Base-by-base conservation (phyloP, 2,113 vertebrate genomes). In the Rhea americana region DNA sequence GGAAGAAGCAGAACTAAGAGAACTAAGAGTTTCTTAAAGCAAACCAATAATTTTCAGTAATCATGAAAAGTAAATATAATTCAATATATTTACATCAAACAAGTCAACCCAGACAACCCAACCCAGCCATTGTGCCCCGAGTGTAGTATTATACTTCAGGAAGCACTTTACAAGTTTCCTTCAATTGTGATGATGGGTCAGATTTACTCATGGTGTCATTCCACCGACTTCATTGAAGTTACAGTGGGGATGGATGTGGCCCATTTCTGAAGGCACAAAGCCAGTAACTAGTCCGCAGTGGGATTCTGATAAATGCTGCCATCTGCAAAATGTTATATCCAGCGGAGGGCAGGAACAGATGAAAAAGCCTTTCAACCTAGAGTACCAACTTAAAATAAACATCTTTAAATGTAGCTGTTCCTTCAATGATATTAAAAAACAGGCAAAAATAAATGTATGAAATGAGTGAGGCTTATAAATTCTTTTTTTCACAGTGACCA, bases 311-410 rank as follows among this genome's bases (percentile, higher is more conserved):
- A 96, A 95, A 93, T 89, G 84, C 90, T 95, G 94, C 93, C 93
- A 95, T 94, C 92, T 97, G 93, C 89, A 97, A 97, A 94, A 93
- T 81, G 82, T 93, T 96, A 74, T 66, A 96, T 84, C 70, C 87
- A 88, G 63, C 58, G 82, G 74, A 94, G 85, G 83, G 91, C 86
- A 97, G 93, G 93, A 92, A 87, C 89, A 96, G 94, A 96, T 94
- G 94, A 93, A 95, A 95, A 91, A 93, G 84, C 90, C 94, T 95
- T 95, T 90, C 72, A 93, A 70, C 92, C 93, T 91, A 93, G 86
- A 93, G 78, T 59, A 95, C 55, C 91, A 91, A 95, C 71, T 93
- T 95, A 95, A 95, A 96, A 96, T 90, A 96, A 96, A 96, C 92
- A 96, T 87, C 82, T 85, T 92, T 85, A 93, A 89, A 85, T 83